Percentiles rank a stretch among this genome's conserved stretches.
phyloP scores from a whole-genome alignment of 2,113 vertebrate genomes.

The Pseudonaja textilis region DNA sequence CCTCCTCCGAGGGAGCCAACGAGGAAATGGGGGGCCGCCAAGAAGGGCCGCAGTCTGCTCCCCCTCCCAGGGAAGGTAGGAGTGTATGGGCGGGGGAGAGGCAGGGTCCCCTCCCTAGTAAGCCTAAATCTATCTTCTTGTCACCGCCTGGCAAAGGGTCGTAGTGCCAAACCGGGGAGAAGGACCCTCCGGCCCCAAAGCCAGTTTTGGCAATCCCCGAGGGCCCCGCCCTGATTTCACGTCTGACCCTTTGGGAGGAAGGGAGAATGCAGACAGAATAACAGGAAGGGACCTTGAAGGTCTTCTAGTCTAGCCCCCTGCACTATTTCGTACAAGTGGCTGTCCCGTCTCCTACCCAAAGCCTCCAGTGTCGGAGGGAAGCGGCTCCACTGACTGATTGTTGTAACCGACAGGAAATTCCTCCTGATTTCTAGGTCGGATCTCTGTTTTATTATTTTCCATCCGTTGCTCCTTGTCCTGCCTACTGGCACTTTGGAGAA shows the following conservation, averaged over 20 bases:
- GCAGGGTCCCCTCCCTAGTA: not conserved
- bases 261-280: not conserved
- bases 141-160: not conserved
- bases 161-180: not conserved
- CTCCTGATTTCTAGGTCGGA: not conserved
- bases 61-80: conserved; percentile 88
- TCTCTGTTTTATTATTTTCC: not conserved
- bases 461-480: not conserved
- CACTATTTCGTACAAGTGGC: not conserved
- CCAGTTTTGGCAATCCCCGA: not conserved
- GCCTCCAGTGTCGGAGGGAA: not conserved
- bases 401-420: not conserved
- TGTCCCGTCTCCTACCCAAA: not conserved
- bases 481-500: not conserved
- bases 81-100: accelerated
- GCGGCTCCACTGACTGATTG: not conserved
- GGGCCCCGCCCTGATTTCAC: not conserved
- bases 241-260: not conserved
- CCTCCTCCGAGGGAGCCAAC: conserved; percentile 72
- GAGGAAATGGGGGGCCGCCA: conserved; percentile 73
- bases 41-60: conserved; percentile 63
- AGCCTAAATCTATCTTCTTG: not conserved
- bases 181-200: not conserved
- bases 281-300: not conserved
- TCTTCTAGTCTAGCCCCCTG: not conserved